A percentile compares a stretch with the other conserved stretches of the same genome.
phyloP scores from a whole-genome alignment of 2,888 invertebrate genomes.

The Coelopa pilipes region DNA sequence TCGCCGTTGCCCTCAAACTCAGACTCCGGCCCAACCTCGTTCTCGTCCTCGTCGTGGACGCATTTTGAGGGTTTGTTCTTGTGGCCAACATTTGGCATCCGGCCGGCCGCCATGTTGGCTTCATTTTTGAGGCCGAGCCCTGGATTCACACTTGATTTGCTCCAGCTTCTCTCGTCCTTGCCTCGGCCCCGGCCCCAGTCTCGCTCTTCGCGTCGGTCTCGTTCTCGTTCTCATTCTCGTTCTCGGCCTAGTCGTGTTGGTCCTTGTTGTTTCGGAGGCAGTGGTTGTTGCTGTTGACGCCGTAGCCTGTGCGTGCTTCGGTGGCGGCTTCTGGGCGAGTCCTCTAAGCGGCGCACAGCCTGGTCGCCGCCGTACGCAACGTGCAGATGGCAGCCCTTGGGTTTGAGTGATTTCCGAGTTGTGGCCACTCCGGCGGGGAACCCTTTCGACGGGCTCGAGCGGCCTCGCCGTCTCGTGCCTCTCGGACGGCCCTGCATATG shows the following conservation, averaged over 20 bases:
- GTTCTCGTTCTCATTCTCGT: background rate
- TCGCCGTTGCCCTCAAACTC: background rate
- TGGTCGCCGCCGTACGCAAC: no score
- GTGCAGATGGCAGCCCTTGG: no score
- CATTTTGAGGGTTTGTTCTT: slow-evolving; percentile 65
- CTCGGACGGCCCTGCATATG: no score
- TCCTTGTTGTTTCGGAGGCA: background rate
- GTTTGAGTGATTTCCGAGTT: no score
- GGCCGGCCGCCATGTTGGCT: slow-evolving; percentile 45
- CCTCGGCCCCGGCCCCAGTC: background rate
- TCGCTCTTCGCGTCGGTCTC: background rate
- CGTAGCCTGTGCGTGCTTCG: background rate
- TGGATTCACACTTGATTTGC: slow-evolving; percentile 44
- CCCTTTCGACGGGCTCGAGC: background rate
- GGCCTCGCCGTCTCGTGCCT: no score
- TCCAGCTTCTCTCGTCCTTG: slow-evolving; percentile 24
- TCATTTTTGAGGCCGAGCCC: slow-evolving; percentile 40
- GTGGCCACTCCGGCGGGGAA: no score
- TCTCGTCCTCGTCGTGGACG: slow-evolving; percentile 36
- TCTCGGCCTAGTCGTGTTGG: background rate
- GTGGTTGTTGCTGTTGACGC: background rate
- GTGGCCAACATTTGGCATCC: slow-evolving; percentile 65
- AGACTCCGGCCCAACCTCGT: slow-evolving; percentile 9
- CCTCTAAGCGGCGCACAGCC: background rate
- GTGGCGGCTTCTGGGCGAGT: background rate